Evolutionary conservation across 2,888 invertebrate genomes (phyloP), one percentile per base, ranked within the genome.

Genomic region (Athrips mouffetella): DNA sequence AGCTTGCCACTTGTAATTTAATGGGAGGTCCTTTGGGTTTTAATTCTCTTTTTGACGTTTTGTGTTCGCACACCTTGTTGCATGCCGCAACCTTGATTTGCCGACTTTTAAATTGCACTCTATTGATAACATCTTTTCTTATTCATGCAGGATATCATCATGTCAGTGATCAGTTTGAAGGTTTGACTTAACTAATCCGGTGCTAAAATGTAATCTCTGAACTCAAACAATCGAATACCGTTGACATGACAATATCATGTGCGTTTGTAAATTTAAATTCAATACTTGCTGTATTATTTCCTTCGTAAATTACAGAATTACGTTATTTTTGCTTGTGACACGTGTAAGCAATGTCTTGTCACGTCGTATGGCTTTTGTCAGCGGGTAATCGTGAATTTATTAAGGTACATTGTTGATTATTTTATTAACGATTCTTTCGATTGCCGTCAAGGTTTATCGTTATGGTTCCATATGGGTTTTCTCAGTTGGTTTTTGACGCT

Each of bases 301-400:
- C 21, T 21, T 11, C 37, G 37, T 37, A 37, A 21, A 37, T 37
- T 21, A 37, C 20, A 11, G 21, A 37, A 37, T 73, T 67, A 76
- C 78, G 77, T 82, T 80, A 81, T 80, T 70, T 70, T 72, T 61
- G 60, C 68, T 72, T 72, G 67, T 64, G 73, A 77, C 77, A 73
- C 59, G 60, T 72, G 76, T 80, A 80, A 79, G 71, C 80, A 79
- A 84, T 81, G 77, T 67, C 66, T 67, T 76, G 75, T 76, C 76
- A 68, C 65, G 67, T 70, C 65, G 68, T 77, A 77, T 76, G 72
- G 75, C 65, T 77, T 80, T 79, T 80, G 82, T 85, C 82, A 81
- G 82, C 80, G 70, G 79, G 83, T 75, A 80, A 83, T 82, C 79
- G 66, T 67, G 71, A 69, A 84, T 84, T 84, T 86, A 86, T 86